These are phyloP conservation scores for Taxidea taxus DNA, from an alignment of 2,113 vertebrate species.

Conservation along the genomic window DNA sequence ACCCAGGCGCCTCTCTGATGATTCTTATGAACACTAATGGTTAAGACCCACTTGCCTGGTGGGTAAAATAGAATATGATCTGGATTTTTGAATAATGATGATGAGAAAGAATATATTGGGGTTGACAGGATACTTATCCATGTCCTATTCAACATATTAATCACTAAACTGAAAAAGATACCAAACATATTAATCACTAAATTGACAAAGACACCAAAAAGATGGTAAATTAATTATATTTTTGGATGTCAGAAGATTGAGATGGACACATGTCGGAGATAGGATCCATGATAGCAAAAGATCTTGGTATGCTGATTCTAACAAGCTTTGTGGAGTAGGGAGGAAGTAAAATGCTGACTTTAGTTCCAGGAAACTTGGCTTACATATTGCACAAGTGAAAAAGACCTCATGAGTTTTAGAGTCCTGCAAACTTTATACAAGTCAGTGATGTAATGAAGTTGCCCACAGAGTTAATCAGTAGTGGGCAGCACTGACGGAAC, in stretches of 20 bases:
- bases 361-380: neutral
- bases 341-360: neutral
- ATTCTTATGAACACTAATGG: neutral
- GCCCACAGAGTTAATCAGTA: neutral
- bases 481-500: neutral
- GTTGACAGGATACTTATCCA: neutral
- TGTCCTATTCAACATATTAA: neutral
- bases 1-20: too few species aligned
- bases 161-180: neutral
- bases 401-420: neutral
- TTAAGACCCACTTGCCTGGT: neutral
- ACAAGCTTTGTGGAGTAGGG: neutral
- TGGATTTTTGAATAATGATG: neutral
- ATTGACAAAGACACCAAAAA: neutral
- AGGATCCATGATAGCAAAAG: neutral
- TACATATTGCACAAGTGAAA: neutral
- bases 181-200: neutral
- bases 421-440: neutral
- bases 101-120: neutral
- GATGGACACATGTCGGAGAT: neutral
- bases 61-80: neutral
- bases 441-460: neutral
- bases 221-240: neutral
- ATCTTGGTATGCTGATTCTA: neutral
- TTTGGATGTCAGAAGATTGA: neutral